These are phyloP conservation scores for Hoplostethus atlanticus DNA, from an alignment of 2,797 vertebrate genomes.

Conservation along the genomic window DNA sequence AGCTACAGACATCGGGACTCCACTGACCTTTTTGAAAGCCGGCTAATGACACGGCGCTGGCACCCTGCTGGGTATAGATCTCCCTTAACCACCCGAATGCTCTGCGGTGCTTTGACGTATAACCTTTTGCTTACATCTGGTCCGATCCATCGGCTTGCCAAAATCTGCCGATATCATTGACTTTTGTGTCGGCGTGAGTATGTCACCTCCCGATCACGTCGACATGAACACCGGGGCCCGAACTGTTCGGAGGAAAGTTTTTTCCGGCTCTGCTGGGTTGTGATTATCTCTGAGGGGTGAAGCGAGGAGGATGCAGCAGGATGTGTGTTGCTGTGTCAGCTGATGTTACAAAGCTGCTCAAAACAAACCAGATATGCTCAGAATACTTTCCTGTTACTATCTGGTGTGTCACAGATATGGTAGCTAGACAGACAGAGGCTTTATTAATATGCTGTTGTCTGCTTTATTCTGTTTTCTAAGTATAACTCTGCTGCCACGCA, in stretches of 20 bases:
- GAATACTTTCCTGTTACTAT: neutral
- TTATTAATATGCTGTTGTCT: too few relatives aligned
- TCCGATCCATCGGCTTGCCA: constrained; percentile 46
- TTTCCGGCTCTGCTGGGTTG: constrained; percentile 30
- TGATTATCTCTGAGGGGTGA: constrained; percentile 26
- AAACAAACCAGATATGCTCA: constrained; percentile 6
- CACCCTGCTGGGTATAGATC: constrained; percentile 42
- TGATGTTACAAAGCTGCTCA: constrained; percentile 12
- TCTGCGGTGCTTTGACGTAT: constrained; percentile 64
- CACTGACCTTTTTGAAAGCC: constrained; percentile 66
- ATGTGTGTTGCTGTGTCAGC: constrained; percentile 33
- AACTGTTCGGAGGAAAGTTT: neutral
- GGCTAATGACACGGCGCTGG: constrained; percentile 40
- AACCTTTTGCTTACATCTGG: constrained; percentile 73
- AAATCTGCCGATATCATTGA: constrained; percentile 65
- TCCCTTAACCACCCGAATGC: constrained; percentile 52
- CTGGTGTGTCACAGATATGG: neutral
- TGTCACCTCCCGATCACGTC: constrained; percentile 18
- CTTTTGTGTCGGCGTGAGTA: constrained; percentile 40
- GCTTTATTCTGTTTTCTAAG: neutral
- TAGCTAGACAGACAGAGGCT: neutral
- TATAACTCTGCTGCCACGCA: neutral
- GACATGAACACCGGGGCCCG: constrained; percentile 15
- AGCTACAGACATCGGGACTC: neutral
- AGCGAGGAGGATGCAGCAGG: constrained; percentile 25